Evolutionary conservation across 2,888 invertebrate species (phyloP).

Genomic region (Selenia dentaria): DNA sequence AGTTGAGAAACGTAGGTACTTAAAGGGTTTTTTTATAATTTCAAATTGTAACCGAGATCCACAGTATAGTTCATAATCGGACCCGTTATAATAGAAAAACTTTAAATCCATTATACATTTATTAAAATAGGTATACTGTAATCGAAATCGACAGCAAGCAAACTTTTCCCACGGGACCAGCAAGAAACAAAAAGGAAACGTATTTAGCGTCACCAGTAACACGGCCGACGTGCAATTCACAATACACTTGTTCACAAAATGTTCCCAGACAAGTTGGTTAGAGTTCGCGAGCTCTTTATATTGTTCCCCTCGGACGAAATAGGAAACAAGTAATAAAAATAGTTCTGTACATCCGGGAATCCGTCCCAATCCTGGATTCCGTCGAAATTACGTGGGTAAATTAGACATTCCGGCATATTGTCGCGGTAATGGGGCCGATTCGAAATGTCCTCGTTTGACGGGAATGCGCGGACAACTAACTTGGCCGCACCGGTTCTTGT

Average conservation of each 20-base stretch:
- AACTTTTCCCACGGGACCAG: conserved; percentile 56
- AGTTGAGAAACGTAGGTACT: too few species aligned
- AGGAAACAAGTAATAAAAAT: conserved; percentile 83
- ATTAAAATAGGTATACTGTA: too few species aligned
- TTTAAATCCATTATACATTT: too few species aligned
- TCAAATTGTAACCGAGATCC: too few species aligned
- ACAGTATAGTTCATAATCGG: too few species aligned
- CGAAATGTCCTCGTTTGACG: conserved; percentile 60
- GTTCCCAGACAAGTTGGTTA: conserved; percentile 67
- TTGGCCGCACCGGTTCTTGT: conserved; percentile 34
- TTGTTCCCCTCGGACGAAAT: conserved; percentile 77
- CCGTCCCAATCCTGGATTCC: conserved; percentile 74
- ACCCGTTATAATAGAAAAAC: too few species aligned
- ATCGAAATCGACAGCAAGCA: too few species aligned
- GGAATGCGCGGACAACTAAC: conserved; percentile 41
- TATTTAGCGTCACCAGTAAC: conserved; percentile 39
- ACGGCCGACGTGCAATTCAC: conserved; percentile 70
- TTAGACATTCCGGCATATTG: conserved; percentile 81
- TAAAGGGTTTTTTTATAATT: too few species aligned
- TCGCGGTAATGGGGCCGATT: conserved; percentile 69
- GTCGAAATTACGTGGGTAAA: conserved; percentile 82
- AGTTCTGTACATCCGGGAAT: conserved; percentile 67
- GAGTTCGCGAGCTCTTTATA: conserved; percentile 67
- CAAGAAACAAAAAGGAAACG: conserved; percentile 53
- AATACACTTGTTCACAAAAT: conserved; percentile 71